These are phyloP conservation scores for Squalus acanthias DNA, from an alignment of 2,797 vertebrate genomes.

Conservation along the genomic window DNA sequence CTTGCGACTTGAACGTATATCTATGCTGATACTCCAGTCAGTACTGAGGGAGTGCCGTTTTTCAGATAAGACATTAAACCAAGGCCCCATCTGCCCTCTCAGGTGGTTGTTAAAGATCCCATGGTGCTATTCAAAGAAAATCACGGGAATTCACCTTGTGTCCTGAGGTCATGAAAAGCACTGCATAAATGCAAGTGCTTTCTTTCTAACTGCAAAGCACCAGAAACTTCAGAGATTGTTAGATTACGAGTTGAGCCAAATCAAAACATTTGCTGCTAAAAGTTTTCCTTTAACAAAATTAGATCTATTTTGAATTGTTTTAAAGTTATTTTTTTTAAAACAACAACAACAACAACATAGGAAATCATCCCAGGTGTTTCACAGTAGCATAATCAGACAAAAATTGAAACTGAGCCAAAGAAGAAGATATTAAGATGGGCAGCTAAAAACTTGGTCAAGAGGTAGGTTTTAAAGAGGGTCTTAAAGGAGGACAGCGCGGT, in stretches of 20 bases:
- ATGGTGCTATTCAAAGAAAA: not conserved
- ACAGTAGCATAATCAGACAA: too few relatives aligned
- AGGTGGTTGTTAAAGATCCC: too few relatives aligned
- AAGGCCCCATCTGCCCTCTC: not conserved
- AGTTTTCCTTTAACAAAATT: not conserved
- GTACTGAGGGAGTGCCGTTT: not conserved
- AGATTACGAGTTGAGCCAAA: not conserved
- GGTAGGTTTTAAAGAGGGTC: too few relatives aligned
- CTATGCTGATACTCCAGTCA: not conserved
- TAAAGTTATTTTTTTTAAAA: too few relatives aligned
- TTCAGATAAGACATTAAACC: not conserved
- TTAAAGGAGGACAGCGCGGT: too few relatives aligned
- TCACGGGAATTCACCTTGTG: not conserved
- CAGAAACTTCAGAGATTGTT: not conserved
- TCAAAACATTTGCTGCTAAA: not conserved
- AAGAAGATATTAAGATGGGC: too few relatives aligned
- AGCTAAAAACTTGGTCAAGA: too few relatives aligned
- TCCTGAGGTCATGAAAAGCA: not conserved
- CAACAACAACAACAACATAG: too few relatives aligned
- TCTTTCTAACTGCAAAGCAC: not conserved
- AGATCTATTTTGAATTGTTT: not conserved
- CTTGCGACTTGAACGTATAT: not conserved
- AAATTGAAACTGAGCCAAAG: too few relatives aligned
- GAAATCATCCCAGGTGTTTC: too few relatives aligned
- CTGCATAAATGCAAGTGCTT: not conserved